These are phyloP conservation scores for Darevskia mixta DNA, from an alignment of 2,797 vertebrate species.

Conservation along the genomic window DNA sequence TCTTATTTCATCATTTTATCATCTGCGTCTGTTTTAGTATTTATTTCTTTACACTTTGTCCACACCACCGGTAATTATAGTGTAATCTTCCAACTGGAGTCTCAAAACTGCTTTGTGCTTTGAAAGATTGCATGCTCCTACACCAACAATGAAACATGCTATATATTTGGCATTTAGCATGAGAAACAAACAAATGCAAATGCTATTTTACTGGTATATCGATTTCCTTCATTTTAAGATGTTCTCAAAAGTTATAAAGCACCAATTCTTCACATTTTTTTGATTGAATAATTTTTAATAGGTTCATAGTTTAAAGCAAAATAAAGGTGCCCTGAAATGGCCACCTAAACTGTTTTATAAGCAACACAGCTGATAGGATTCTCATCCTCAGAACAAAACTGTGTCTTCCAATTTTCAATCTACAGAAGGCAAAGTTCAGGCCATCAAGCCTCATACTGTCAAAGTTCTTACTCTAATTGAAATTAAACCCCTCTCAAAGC, in stretches of 20 bases:
- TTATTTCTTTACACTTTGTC: not conserved
- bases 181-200: not conserved
- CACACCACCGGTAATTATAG: not conserved
- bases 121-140: not conserved
- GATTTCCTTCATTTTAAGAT: not conserved
- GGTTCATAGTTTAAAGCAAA: not conserved
- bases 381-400: not conserved
- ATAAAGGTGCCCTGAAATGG: not conserved
- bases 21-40: not conserved
- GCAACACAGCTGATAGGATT: not conserved
- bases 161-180: not conserved
- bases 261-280: not conserved
- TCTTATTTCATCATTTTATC: constrained; percentile 46
- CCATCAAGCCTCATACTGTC: not conserved
- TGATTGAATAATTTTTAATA: not conserved
- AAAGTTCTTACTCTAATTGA: not conserved
- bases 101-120: not conserved
- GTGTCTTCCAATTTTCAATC: not conserved
- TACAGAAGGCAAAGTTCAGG: not conserved
- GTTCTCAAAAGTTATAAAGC: not conserved
- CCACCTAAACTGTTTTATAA: not conserved
- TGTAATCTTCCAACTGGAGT: not conserved
- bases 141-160: not conserved
- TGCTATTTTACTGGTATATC: not conserved
- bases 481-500: not conserved